These are phyloP conservation scores for Suricata suricatta DNA, from an alignment of 2,113 vertebrate genomes.

Conservation along the genomic window DNA sequence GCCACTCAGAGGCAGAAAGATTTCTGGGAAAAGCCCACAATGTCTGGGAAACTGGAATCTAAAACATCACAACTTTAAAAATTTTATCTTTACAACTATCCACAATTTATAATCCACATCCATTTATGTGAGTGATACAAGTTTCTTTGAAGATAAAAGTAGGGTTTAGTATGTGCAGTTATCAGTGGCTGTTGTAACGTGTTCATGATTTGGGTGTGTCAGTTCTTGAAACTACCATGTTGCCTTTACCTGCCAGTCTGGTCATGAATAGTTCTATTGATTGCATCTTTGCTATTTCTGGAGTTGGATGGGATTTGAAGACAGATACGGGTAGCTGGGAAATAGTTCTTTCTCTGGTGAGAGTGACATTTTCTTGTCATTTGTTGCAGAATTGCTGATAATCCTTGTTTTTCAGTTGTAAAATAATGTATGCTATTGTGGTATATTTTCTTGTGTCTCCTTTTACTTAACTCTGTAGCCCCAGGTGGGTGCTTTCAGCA, in stretches of 20 bases:
- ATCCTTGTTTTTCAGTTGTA: neutral
- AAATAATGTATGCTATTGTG: neutral
- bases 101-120: neutral
- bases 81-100: slow-evolving; percentile 1
- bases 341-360: neutral
- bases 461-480: neutral
- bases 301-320: neutral
- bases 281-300: neutral
- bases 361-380: neutral
- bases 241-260: neutral
- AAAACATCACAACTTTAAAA: neutral
- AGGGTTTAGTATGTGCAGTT: neutral
- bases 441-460: neutral
- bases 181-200: neutral
- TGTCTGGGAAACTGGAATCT: neutral
- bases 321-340: neutral
- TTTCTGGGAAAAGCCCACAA: neutral
- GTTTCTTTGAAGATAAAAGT: slow-evolving; percentile 51
- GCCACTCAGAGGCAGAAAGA: neutral
- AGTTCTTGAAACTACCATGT: neutral
- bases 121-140: neutral
- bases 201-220: slow-evolving; percentile 13
- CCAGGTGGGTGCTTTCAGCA: neutral
- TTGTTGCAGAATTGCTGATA: neutral
- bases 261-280: neutral